Evolutionary conservation across 2,113 vertebrate species (phyloP).

Genomic region (Acrocephalus arundinaceus): DNA sequence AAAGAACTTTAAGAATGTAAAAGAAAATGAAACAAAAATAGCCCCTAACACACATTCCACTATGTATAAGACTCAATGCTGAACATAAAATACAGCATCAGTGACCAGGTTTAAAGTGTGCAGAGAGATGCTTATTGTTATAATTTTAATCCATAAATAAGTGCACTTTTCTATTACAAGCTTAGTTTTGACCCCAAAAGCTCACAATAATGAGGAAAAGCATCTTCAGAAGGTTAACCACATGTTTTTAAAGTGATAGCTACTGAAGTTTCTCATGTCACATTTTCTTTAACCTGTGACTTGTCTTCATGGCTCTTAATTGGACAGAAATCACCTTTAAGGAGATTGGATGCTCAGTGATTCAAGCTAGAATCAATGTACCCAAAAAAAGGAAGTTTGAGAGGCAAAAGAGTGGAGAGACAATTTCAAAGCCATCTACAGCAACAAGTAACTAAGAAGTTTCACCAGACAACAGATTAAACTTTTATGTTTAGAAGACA

Average conservation of each 20-base stretch:
- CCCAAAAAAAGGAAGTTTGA: background rate
- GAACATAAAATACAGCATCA: background rate
- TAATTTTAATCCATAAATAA: background rate
- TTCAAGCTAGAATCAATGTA: background rate
- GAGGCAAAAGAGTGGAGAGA: background rate
- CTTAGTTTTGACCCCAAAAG: background rate
- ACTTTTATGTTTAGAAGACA: background rate
- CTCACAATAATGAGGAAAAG: background rate
- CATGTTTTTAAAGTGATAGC: background rate
- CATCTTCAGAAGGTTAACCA: background rate
- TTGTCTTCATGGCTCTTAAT: background rate
- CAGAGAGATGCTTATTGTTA: background rate
- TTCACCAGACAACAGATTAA: background rate
- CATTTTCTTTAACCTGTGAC: background rate
- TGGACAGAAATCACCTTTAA: background rate
- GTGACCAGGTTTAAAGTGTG: background rate
- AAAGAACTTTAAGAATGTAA: background rate
- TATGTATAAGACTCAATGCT: background rate
- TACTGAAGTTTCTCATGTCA: background rate
- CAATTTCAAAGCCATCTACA: background rate
- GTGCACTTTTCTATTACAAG: background rate
- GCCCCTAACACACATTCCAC: background rate
- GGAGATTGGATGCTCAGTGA: background rate
- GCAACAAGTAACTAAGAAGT: background rate
- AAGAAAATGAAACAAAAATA: background rate